Base-by-base conservation (phyloP, 2,888 invertebrate species). In the Campoplex capitator region DNA sequence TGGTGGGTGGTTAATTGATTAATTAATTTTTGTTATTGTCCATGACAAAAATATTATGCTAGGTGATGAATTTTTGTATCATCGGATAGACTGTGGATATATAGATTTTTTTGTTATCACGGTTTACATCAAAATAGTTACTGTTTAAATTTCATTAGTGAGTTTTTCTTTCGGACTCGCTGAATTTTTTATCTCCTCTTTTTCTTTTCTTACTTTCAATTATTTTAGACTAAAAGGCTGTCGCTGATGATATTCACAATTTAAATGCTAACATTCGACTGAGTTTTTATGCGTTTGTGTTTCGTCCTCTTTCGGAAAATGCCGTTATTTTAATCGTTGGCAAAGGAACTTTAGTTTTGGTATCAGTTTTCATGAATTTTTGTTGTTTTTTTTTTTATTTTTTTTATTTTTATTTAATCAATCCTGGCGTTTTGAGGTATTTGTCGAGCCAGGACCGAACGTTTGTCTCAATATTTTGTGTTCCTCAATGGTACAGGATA, bases 11-110 rank as follows among this genome's bases (percentile, higher is more conserved):
- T 81, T 51, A 56, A 74, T 58, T 82, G 35, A 48, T 58, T 62
- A 1, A 32, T 58, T 62, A 4, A 13, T 51, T 51, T 51, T 62
- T 51, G 54, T 78, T 86, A 86, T 86, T 86, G 86, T 86, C 86
- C 62, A 83, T 79, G 86, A 86, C 54, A 76, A 86, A 83, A 86
- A 83, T 83, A 80, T 75, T 83, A 76, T 28, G 67, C 73, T 76
- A 78, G 35, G 42, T 45, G 71, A 74, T 70, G 65, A 32, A 28
- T 77, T 56, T 73, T 68, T 68, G 38, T 6, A 54, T 35, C 45
- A 71, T 54, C 54, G 42, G 75, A 68, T 82, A 82, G 54, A 82
- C 67, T 77, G 58, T 32, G 54, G 28, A 74, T 85, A 23, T 23
- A 23, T 23, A 23, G 0, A 58, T 75, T 73, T 82, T 65, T 79